Evolutionary conservation across 1,140 invertebrate species (phyloP), one percentile per base, ranked within the genome.

Genomic region (Drusus annulatus): DNA sequence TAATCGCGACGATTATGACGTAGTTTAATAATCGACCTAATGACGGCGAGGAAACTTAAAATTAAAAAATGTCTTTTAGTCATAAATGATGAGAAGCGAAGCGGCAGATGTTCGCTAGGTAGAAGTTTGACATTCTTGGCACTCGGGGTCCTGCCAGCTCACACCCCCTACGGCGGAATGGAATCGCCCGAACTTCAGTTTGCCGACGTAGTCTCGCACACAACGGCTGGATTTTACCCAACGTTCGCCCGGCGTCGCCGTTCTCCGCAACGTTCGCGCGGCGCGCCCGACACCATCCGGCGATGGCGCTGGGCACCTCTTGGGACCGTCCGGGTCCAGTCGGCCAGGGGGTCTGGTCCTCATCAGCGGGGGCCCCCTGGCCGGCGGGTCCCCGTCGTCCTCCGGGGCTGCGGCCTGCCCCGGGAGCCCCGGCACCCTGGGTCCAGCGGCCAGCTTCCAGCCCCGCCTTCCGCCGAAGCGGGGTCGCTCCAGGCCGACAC

Each of bases 111-210:
- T 65, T 65, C 4, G 36, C 13, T 45, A 45, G 36, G 36, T 45
- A 45, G 36, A 45, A 45, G 36, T 45, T 45, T 45, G 36, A 45
- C 36, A 45, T 45, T 45, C 63, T 16, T 51, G 45, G 13, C 19
- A 17, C 63, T 58, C 19, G 62, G 71, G 28, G 51, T 63, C 76
- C 81, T 51, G 31, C 15, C 23, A n/a, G 62, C 31, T 50, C 68
- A 71, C 81, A 71, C 78, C 86, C 86, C 80, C 85, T 84, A 78
- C 81, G 78, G 69, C 16, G 83, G 84, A 88, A 85, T 88, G 87
- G 87, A 86, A 87, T 82, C 76, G 86, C 82, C 87, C 86, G 80
- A 86, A 85, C 86, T 86, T 86, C 86, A 87, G 86, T 87, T 87
- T 87, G 86, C 87, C 87, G 84, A 74, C 71, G 71, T 74, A 31